Base-by-base conservation (phyloP, 2,113 vertebrate species). In the Colossoma macropomum region DNA sequence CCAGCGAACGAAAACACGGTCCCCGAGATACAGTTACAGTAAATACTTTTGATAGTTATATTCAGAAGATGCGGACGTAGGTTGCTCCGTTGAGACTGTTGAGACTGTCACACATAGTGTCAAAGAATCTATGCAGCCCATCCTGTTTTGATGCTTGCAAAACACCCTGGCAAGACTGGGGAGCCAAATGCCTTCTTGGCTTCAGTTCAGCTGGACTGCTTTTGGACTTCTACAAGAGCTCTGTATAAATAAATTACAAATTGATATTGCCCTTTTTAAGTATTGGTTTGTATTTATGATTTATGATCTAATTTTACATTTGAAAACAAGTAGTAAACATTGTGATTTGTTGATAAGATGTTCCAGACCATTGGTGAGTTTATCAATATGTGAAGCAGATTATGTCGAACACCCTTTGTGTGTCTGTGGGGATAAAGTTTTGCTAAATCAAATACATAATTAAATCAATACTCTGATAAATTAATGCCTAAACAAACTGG, bases 101-200 rank as follows among this genome's bases (percentile, higher is more conserved):
- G 4, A 41, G 6, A 1, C 76, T 10, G 45, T 2, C 79, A 25
- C 69, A n/a, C 56, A 32, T 27, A 52, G 45, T 25, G 32, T 32
- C 16, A 63, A 73, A 30, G 83, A 85, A 63, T 77, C 65, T 62
- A 63, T 52, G 77, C 32, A 28, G 79, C 75, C 59, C 82, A 76
- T 84, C 84, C 84, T 83, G 77, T 84, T 86, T 81, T 79, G 27
- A 75, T 79, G 66, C 63, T 81, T 34, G 52, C 65, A 76, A 66
- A 86, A 52, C 66, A 38, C 75, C 78, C 81, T 80, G 63, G 70
- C 56, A 41, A 66, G 30, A 27, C 30, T 34, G 19, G n/a, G 6
- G 50, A 62, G 83, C 72, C 72, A 80, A 75, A 75, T 34, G 63
- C 65, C 78, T 81, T 4, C 23, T 30, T 50, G 38, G 38, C 56